phyloP scores from a whole-genome alignment of 2,797 vertebrate genomes.

The Lepilemur ruficaudatus region DNA sequence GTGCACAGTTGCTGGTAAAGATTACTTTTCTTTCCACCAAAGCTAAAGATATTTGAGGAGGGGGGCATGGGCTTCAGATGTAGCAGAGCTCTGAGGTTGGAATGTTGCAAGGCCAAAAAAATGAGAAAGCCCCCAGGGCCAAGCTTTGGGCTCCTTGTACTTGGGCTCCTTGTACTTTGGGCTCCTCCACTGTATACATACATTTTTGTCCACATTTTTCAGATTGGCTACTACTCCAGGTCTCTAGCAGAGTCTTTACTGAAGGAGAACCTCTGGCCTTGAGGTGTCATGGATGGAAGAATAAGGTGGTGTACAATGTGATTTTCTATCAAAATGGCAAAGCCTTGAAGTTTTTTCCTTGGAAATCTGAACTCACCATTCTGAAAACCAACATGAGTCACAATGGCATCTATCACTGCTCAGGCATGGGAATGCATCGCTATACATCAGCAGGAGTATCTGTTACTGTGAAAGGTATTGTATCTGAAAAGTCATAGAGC shows the following conservation, averaged over 20 bases:
- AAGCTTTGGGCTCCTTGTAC: neutral
- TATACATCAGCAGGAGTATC: neutral
- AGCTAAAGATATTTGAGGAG: neutral
- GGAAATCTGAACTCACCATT: neutral
- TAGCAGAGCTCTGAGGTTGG: neutral
- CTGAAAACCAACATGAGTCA: constrained; percentile 36
- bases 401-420: constrained; percentile 56
- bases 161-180: neutral
- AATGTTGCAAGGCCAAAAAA: neutral
- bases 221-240: constrained; percentile 71
- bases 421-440: rapidly evolving
- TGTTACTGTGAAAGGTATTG: constrained; percentile 64
- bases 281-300: constrained; percentile 63
- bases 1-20: neutral
- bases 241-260: constrained; percentile 9
- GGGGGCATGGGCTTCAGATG: neutral
- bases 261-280: constrained; percentile 66
- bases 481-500: neutral
- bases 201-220: neutral
- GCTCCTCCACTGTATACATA: neutral
- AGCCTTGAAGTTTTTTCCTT: neutral
- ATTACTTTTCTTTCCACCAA: neutral
- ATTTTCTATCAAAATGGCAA: constrained; percentile 56
- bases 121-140: neutral
- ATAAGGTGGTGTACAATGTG: neutral